Evolutionary conservation across 2,113 vertebrate species (phyloP).

Genomic region (Chitala chitala): DNA sequence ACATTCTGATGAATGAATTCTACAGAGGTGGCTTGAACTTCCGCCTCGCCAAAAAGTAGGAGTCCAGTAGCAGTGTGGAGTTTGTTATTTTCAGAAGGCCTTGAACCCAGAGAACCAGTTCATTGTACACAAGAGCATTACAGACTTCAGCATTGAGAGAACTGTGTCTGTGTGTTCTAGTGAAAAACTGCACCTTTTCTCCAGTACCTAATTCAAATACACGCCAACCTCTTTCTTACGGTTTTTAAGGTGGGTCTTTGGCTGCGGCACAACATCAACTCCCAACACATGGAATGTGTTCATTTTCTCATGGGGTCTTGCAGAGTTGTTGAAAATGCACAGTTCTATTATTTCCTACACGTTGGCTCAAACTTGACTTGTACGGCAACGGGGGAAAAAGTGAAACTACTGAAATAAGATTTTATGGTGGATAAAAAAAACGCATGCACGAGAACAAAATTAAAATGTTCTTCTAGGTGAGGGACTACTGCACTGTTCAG

Average conservation of each 20-base stretch:
- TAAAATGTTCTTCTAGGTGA: neutral
- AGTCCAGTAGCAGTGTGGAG: neutral
- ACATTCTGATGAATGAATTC: neutral
- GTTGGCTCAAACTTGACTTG: neutral
- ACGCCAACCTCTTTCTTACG: neutral
- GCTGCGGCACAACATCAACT: neutral
- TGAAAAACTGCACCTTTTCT: neutral
- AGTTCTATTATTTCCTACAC: neutral
- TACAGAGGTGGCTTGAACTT: neutral
- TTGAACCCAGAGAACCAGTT: slow-evolving; percentile 2
- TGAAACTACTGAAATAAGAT: slow-evolving; percentile 7
- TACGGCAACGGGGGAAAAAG: neutral
- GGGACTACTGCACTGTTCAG: neutral
- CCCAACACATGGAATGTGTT: neutral
- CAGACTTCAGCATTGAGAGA: neutral
- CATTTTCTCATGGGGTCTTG: neutral
- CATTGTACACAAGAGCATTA: slow-evolving; percentile 1
- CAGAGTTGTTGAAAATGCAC: too few relatives aligned
- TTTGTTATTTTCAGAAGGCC: slow-evolving; percentile 7
- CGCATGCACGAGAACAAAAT: neutral
- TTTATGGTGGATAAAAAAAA: slow-evolving; percentile 7
- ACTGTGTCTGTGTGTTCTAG: neutral
- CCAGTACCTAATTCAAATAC: slow-evolving; percentile 7
- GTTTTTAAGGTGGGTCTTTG: neutral
- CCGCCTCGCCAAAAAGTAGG: neutral